Percentiles rank a stretch among this genome's conserved stretches.
These are phyloP conservation scores for Sesia bembeciformis DNA, from an alignment of 2,888 invertebrate species.

Conservation along the genomic window DNA sequence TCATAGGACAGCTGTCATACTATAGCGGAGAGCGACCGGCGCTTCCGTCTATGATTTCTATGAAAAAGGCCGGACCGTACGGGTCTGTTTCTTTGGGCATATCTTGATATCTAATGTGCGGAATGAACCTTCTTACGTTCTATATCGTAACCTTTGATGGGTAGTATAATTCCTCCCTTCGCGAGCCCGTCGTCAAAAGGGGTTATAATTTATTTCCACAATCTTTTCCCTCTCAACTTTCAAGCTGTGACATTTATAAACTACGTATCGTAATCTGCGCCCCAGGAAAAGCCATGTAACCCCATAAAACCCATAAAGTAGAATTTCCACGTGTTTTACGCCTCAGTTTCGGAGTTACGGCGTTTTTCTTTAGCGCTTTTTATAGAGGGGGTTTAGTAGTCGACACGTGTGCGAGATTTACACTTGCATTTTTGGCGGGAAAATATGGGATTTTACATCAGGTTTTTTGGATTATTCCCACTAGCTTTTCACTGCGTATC, in stretches of 20 bases:
- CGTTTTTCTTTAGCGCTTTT: slow-evolving; percentile 17
- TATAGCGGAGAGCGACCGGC: too few species aligned
- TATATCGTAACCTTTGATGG: too few species aligned
- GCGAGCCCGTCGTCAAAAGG: slow-evolving; percentile 5
- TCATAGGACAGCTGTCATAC: too few species aligned
- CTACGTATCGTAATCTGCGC: slow-evolving; percentile 18
- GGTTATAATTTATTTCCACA: slow-evolving; percentile 25
- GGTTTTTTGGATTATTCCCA: too few species aligned
- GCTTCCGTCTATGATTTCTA: too few species aligned
- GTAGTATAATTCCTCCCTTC: not conserved
- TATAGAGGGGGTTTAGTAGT: slow-evolving; percentile 37
- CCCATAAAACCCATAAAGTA: slow-evolving; percentile 47
- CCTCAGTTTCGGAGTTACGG: slow-evolving; percentile 38
- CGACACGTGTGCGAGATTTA: slow-evolving; percentile 23
- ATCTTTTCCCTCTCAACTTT: slow-evolving; percentile 34
- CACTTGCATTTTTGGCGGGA: not conserved
- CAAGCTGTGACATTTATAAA: slow-evolving; percentile 49
- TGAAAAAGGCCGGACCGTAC: too few species aligned
- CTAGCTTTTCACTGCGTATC: too few species aligned
- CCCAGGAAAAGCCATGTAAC: not conserved
- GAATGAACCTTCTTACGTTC: too few species aligned
- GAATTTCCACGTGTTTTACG: slow-evolving; percentile 53
- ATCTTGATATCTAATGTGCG: too few species aligned
- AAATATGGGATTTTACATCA: too few species aligned
- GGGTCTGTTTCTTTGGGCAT: too few species aligned